phyloP scores from a whole-genome alignment of 2,113 vertebrate species.

The Nothocercus julius region DNA sequence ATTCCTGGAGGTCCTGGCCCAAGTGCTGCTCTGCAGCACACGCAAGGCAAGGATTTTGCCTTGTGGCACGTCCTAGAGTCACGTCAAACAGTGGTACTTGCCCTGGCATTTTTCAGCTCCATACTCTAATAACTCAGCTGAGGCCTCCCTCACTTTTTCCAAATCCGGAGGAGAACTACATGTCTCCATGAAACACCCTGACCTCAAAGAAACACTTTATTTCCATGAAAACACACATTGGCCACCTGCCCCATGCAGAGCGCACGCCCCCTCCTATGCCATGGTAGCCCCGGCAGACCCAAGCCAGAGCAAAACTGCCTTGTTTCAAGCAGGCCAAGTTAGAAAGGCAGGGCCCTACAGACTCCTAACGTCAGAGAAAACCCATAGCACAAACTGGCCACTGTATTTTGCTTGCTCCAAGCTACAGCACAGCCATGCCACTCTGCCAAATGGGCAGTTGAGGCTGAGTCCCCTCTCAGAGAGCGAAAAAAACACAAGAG shows the following conservation, averaged over 20 bases:
- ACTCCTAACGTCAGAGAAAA: background rate
- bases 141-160: background rate
- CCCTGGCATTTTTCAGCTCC: background rate
- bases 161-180: background rate
- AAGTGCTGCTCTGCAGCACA: background rate
- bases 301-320: background rate
- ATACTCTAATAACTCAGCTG: background rate
- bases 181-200: background rate
- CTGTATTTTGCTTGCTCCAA: background rate
- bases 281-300: fast-evolving
- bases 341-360: background rate
- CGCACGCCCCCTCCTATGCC: fast-evolving
- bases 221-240: background rate
- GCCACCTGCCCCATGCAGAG: background rate
- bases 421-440: background rate
- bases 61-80: too few relatives aligned
- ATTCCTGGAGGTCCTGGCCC: background rate
- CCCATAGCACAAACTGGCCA: too few relatives aligned
- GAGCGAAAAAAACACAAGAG: background rate
- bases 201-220: background rate
- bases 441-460: background rate
- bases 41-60: background rate
- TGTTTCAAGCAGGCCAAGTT: background rate
- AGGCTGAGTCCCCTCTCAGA: background rate
- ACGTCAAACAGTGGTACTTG: background rate